Evolutionary conservation across 2,797 vertebrate genomes (phyloP), one percentile per base, ranked within the genome.

Genomic region (Darevskia mixta): DNA sequence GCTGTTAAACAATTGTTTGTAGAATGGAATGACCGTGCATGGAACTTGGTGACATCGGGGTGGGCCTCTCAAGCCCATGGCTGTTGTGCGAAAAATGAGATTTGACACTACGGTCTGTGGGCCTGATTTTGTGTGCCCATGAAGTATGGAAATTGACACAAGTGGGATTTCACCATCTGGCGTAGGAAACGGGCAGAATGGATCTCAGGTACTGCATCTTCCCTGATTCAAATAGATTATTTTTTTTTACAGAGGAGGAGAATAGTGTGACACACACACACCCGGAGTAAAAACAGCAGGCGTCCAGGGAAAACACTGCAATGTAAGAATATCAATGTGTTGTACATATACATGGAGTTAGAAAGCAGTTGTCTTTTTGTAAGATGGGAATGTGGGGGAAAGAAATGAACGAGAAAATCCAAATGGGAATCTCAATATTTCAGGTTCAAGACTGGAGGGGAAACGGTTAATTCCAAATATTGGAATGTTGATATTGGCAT

Each of bases 151-250:
- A 86, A 86, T 73, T 72, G 71, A 75, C 41, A 58, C 35, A 82
- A 87, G 38, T 77, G 27, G 18, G 41, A 69, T 81, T 41, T 69
- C 78, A 81, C 35, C 79, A 80, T 55, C 87, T 89, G 83, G 35
- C 35, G 17, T 67, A 43, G 49, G 5, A 6, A 43, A 41, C 78
- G 61, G 71, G 29, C 71, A 32, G 8, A 69, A 76, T 86, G 83
- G 27, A 89, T 18, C 23, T 27, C 88, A 89, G 88, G 88, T 89
- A 89, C 66, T 61, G 27, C 32, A 82, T 79, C 17, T 79, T 80
- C 5, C 64, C 13, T 79, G 23, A 55, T 55, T 69, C 6, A 5
- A 86, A 55, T 71, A 79, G 41, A 6, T 55, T 66, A 29, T 23
- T 45, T 29, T 29, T 29, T 55, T 55, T 55, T 55, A 55, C 45